A percentile compares a stretch with the other conserved stretches of the same genome.
Conservation (phyloP, 2,797 vertebrate genomes). For the Halcyon leucocephala region DNA sequence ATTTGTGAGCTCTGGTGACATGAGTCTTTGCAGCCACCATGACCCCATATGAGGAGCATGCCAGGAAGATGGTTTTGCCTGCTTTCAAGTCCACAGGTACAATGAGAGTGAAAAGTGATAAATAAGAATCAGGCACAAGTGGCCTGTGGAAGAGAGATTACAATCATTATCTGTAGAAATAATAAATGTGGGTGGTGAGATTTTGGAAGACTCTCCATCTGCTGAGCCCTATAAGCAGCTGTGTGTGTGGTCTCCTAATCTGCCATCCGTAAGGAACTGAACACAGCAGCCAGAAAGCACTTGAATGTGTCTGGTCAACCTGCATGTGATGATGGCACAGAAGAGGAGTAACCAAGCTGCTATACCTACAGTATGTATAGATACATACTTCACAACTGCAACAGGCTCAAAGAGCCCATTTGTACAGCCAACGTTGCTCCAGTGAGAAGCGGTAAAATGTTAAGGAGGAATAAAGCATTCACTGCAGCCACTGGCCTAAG, state of each 20-base stretch:
- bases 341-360: neutral
- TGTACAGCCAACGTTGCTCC: neutral
- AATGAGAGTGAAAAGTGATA: neutral
- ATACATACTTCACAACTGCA: neutral
- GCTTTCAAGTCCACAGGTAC: neutral
- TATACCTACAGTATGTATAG: neutral
- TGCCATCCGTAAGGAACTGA: accelerated
- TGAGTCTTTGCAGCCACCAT: neutral
- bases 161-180: neutral
- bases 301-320: neutral
- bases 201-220: neutral
- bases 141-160: neutral
- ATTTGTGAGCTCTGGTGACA: neutral
- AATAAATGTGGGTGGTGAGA: neutral
- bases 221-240: neutral
- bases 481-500: neutral
- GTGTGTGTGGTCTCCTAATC: neutral
- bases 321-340: neutral
- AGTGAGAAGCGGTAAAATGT: accelerated
- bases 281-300: neutral
- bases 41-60: accelerated
- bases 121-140: neutral
- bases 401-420: neutral
- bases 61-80: neutral
- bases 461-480: neutral